These are phyloP conservation scores for Diarsia mendica DNA, from an alignment of 2,888 invertebrate genomes.

Conservation along the genomic window DNA sequence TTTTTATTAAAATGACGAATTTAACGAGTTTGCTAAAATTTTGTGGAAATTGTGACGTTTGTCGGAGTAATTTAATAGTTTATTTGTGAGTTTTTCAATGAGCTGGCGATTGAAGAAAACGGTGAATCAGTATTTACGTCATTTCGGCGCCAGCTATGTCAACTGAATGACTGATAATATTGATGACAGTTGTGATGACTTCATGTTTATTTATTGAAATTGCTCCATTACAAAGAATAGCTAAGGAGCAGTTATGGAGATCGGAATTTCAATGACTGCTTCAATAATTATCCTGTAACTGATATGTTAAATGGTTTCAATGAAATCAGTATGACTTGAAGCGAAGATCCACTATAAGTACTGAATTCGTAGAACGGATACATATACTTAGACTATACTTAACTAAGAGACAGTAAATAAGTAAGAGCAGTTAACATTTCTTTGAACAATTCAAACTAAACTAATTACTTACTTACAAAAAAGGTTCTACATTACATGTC, in stretches of 20 bases:
- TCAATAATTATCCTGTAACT: slow-evolving; percentile 13
- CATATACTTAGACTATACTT: neutral
- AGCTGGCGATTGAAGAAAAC: slow-evolving; percentile 10
- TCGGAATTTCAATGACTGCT: neutral
- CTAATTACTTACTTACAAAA: slow-evolving; percentile 35
- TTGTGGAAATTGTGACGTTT: slow-evolving; percentile 39
- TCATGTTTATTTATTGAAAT: neutral
- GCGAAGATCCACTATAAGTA: neutral
- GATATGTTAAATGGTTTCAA: slow-evolving; percentile 11
- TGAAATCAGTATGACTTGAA: neutral
- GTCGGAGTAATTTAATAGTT: slow-evolving; percentile 26
- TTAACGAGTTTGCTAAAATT: slow-evolving; percentile 28
- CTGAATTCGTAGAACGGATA: slow-evolving; percentile 1
- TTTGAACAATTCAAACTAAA: slow-evolving; percentile 26
- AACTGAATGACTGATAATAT: neutral
- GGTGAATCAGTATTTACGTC: slow-evolving; percentile 39
- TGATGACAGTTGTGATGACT: neutral
- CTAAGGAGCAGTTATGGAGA: neutral
- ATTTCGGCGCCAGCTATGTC: slow-evolving; percentile 20
- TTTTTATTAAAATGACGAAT: slow-evolving; percentile 57
- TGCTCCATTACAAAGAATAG: neutral
- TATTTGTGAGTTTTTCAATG: slow-evolving; percentile 29
- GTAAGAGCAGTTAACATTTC: slow-evolving; percentile 21
- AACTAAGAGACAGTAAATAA: neutral
- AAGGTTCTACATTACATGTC: slow-evolving; percentile 30